Base-by-base conservation (phyloP, 2,113 vertebrate genomes). In the Manacus vitellinus region DNA sequence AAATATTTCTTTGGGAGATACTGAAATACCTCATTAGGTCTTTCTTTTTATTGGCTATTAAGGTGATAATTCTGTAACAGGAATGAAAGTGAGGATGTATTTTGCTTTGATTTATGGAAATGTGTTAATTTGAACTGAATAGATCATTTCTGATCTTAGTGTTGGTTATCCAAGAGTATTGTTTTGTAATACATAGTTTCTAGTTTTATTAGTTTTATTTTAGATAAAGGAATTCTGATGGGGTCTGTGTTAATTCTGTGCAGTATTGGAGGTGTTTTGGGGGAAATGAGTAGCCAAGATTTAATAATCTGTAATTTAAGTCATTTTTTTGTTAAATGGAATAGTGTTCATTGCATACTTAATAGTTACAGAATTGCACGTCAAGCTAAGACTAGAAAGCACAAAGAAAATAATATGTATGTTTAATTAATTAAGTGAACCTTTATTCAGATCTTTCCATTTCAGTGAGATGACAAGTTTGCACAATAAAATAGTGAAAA, bases 91-190 rank as follows among this genome's bases (percentile, higher is more conserved):
- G 82, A 90, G 82, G 90, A 67, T 95, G 76, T 74, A 59, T 77
- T 91, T 93, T 95, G n/a, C 94, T 96, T 96, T 96, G 89, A 96
- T 96, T 96, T 96, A 31, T 58, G 67, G 67, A 67, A 96, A 97
- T 62, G 93, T 93, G 93, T 96, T 96, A 96, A 96, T 96, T 96
- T 97, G 85, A 92, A 55, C 82, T 10, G 63, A 91, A 78, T n/a
- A 58, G 62, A 73, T 92, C 10, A 89, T 94, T 90, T 90, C 65
- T 95, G 88, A 89, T 95, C 75, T 86, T 86, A 71, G 5, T 74
- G n/a, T 94, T 93, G 83, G 35, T 80, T 83, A 58, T 93, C 58
- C 76, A 23, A 66, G 89, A 77, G 39, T 78, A 74, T 49, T 85
- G 54, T 67, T 89, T 93, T 85, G 91, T 93, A 92, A 92, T 92